These are phyloP conservation scores for Medauroidea extradentata DNA, from an alignment of 1,140 invertebrate genomes.

Conservation along the genomic window DNA sequence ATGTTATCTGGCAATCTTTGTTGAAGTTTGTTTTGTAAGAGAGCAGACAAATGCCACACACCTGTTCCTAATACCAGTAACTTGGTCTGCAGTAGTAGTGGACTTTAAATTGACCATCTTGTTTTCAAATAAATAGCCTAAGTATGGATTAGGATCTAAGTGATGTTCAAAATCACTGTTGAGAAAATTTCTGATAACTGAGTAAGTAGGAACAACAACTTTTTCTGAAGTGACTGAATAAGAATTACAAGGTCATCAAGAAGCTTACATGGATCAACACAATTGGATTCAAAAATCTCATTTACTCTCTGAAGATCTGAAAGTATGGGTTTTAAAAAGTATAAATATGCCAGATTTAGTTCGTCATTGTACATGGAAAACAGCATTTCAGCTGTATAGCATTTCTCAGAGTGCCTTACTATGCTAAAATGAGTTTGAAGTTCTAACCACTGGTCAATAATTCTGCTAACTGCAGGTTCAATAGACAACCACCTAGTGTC, in stretches of 20 bases:
- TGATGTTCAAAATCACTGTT: too few species aligned
- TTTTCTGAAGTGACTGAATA: neutral
- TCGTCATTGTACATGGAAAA: slow-evolving; percentile 27
- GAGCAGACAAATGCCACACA: neutral
- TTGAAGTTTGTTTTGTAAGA: neutral
- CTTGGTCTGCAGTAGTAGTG: too few species aligned
- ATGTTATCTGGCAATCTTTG: slow-evolving; percentile 6
- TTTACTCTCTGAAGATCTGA: slow-evolving; percentile 23
- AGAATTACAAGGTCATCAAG: slow-evolving; percentile 19
- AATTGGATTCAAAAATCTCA: neutral
- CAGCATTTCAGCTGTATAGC: slow-evolving; percentile 9
- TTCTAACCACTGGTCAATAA: slow-evolving; percentile 37
- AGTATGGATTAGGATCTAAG: too few species aligned
- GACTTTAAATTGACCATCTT: too few species aligned
- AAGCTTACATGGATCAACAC: slow-evolving; percentile 28
- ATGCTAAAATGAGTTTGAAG: slow-evolving; percentile 34
- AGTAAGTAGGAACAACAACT: too few species aligned
- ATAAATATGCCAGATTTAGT: slow-evolving; percentile 26
- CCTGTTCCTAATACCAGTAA: too few species aligned
- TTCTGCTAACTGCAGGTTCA: slow-evolving; percentile 31
- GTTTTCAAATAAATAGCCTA: too few species aligned
- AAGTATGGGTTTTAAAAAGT: slow-evolving; percentile 26
- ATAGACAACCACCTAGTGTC: slow-evolving; percentile 40
- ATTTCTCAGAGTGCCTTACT: neutral
- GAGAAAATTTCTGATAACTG: too few species aligned